Evolutionary conservation across 64 coral and sea anemone genomes (phyloP).

Genomic region (Trachythela sp.): DNA sequence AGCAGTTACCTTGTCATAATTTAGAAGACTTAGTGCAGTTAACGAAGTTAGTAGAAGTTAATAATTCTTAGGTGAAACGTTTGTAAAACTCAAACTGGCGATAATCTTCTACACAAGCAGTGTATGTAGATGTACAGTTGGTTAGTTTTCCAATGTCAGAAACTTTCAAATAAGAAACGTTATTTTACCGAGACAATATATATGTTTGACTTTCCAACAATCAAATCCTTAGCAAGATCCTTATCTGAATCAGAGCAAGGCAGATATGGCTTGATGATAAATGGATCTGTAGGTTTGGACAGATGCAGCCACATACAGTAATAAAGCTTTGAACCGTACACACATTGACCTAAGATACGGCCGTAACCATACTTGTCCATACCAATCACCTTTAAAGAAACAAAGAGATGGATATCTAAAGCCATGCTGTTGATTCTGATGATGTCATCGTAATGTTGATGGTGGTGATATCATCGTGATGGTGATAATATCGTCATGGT

Average conservation of each 20-base stretch:
- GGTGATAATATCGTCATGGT: too few species aligned
- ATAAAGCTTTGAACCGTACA: constrained; percentile 73
- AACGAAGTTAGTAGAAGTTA: too few species aligned
- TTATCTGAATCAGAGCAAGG: constrained; percentile 33
- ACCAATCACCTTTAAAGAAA: constrained; percentile 60
- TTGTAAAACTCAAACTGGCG: too few species aligned
- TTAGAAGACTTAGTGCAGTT: too few species aligned
- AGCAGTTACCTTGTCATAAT: too few species aligned
- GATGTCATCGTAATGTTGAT: too few species aligned
- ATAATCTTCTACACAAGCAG: too few species aligned
- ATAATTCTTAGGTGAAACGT: too few species aligned
- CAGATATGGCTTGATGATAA: constrained; percentile 61
- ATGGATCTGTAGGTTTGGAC: constrained; percentile 61
- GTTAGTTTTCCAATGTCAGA: too few species aligned
- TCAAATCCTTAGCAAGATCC: constrained; percentile 34
- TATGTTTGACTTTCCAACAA: constrained; percentile 49
- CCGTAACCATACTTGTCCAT: constrained; percentile 72
- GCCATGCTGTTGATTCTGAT: too few species aligned
- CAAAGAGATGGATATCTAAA: not conserved
- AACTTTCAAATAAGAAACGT: not conserved
- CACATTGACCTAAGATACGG: constrained; percentile 76
- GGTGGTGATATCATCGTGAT: too few species aligned
- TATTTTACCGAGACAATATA: not conserved
- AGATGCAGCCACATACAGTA: constrained; percentile 78
- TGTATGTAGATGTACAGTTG: too few species aligned